Evolutionary conservation across 2,797 vertebrate species (phyloP).

Genomic region (Pantherophis vulpinus): DNA sequence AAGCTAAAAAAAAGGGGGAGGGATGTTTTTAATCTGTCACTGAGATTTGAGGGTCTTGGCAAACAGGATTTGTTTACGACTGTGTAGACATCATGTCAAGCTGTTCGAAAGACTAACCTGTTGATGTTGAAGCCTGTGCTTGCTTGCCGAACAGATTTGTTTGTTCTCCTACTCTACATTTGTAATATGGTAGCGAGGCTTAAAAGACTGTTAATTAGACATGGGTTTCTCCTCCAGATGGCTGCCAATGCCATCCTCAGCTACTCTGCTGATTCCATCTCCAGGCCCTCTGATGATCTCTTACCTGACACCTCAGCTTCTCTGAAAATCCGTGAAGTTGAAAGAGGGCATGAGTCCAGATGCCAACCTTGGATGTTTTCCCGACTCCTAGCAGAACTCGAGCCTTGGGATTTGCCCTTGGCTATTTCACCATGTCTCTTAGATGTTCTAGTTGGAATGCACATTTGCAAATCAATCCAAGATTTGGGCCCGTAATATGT

Average conservation of each 20-base stretch:
- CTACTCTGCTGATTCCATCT: conserved; percentile 55
- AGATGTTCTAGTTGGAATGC: neutral
- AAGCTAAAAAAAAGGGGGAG: neutral
- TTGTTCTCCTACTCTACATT: conserved; percentile 57
- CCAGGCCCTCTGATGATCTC: conserved; percentile 37
- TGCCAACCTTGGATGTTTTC: neutral
- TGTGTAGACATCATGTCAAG: conserved; percentile 41
- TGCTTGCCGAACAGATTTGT: conserved; percentile 53
- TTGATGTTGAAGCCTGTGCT: conserved; percentile 50
- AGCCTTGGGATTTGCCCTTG: neutral
- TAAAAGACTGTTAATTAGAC: conserved; percentile 58
- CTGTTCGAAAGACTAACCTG: conserved; percentile 42
- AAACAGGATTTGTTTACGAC: conserved; percentile 43
- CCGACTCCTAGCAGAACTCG: neutral
- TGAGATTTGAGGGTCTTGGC: conserved; percentile 31
- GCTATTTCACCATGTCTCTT: neutral
- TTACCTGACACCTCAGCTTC: conserved; percentile 37
- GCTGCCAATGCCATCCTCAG: neutral
- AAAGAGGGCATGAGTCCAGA: fast-evolving
- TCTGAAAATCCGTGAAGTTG: conserved; percentile 3
- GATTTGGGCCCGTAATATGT: neutral
- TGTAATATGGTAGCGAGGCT: conserved; percentile 61
- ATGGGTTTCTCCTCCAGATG: conserved; percentile 23
- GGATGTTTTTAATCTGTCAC: neutral
- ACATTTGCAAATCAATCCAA: neutral